Base-by-base conservation (phyloP, 2,797 vertebrate genomes). In the Hozukius guyotensis region DNA sequence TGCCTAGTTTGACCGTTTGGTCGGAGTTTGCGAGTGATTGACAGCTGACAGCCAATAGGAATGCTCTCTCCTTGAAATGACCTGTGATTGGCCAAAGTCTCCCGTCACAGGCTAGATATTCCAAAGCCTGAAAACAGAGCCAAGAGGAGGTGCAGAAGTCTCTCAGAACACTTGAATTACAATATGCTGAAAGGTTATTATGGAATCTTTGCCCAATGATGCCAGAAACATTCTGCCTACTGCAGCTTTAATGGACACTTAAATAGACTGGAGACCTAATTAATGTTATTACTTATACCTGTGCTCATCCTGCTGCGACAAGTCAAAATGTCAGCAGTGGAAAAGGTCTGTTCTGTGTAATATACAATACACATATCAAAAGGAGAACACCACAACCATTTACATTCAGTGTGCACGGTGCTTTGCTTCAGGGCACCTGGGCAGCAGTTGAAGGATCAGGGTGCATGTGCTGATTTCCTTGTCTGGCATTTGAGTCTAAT, bases 401-500 rank as follows among this genome's bases (percentile, higher is more conserved):
- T 4, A 31, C 3, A 65, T 71, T 62, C 16, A 13, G 32, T 31
- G 32, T 57, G 66, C 4, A 1, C 4, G 57, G 55, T 52, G 66
- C 31, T 59, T 66, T 78, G 80, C 88, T 86, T 72, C 53, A 72
- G 80, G 86, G 87, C 67, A 80, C 84, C 67, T 27, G 18, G 75
- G 81, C 69, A 88, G 81, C 3, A 53, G 63, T 27, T 80, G 49
- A 83, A 73, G 68, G 75, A 82, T 83, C 84, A 72, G 63, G 69
- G 72, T 64, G 72, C 78, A 67, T 82, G 65, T 57, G 61, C 34
- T 72, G 57, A 73, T 78, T 84, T 61, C 77, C 68, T 78, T 70
- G 72, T 71, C 66, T 89, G 82, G 81, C 74, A 84, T 90, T 89
- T 89, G 61, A 81, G 80, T 74, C 77, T 83, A 84, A 89, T 87